Percentiles rank a stretch among this genome's conserved stretches.
Evolutionary conservation across 2,797 vertebrate species (phyloP).

Genomic region (Miichthys miiuy): DNA sequence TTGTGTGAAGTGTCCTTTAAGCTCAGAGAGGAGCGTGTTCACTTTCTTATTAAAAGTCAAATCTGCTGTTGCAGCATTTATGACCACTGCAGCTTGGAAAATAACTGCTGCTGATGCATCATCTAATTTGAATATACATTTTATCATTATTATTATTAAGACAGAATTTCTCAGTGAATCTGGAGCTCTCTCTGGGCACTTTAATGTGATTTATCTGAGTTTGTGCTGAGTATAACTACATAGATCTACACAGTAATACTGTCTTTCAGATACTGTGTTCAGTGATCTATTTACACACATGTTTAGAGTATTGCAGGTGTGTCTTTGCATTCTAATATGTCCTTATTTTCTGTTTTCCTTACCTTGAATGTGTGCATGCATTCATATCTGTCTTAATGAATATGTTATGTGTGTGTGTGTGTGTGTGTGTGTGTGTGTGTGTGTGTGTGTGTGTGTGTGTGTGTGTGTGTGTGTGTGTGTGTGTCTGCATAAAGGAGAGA

Average conservation of each 20-base stretch:
- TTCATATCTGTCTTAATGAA: not conserved
- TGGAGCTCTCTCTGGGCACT: not conserved
- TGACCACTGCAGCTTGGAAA: not conserved
- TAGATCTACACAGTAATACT: not conserved
- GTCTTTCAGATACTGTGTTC: not conserved
- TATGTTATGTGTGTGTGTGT: not conserved
- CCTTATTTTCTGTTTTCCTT: not conserved
- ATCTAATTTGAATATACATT: not conserved
- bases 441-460: too few species aligned
- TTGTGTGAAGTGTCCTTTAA: not conserved
- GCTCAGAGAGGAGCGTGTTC: not conserved
- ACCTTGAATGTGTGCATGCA: not conserved
- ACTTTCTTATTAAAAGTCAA: not conserved
- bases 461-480: too few species aligned
- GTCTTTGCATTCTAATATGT: not conserved
- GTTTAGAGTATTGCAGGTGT: not conserved
- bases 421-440: not conserved
- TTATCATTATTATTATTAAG: not conserved
- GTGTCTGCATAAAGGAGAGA: not conserved
- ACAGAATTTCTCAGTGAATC: not conserved
- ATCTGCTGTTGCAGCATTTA: slow-evolving; percentile 13
- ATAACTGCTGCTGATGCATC: not conserved
- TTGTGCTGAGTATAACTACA: not conserved
- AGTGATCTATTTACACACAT: not conserved
- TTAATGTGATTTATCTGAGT: not conserved